Conservation (phyloP, 2,888 invertebrate species). For the Luffia ferchaultella region DNA sequence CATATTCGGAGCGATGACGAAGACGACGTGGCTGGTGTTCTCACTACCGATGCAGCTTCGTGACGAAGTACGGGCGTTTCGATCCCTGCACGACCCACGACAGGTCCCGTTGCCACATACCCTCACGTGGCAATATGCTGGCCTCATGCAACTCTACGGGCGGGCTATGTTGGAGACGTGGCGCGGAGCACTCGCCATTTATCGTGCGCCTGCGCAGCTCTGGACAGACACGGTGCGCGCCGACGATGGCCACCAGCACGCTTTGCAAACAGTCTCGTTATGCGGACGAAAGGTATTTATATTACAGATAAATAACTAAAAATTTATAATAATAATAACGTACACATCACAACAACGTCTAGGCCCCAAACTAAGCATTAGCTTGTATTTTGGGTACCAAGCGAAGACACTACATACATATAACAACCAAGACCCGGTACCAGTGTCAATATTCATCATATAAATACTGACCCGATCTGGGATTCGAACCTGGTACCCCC, state of each 20-base stretch:
- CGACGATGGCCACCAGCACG: conserved; percentile 59
- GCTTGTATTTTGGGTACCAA: no score
- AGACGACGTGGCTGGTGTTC: conserved; percentile 26
- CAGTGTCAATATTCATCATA: no score
- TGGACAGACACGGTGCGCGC: conserved; percentile 66
- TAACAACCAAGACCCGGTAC: no score
- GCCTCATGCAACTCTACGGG: conserved; percentile 38
- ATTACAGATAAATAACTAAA: neutral
- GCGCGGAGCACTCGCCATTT: conserved; percentile 33
- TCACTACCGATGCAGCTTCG: conserved; percentile 34
- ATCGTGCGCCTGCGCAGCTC: conserved; percentile 44
- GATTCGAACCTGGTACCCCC: no score
- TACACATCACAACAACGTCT: no score
- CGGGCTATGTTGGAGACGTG: conserved; percentile 40
- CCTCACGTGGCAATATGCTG: conserved; percentile 49
- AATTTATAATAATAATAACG: no score
- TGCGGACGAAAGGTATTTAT: conserved; percentile 70
- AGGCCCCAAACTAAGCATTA: no score
- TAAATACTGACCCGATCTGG: no score
- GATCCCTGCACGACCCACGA: conserved; percentile 35
- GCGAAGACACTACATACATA: no score
- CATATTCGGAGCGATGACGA: conserved; percentile 24
- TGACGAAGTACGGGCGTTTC: conserved; percentile 40
- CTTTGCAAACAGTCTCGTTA: conserved; percentile 70
- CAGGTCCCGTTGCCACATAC: conserved; percentile 37